These are phyloP conservation scores for Scomber colias DNA, from an alignment of 2,113 vertebrate genomes.

Conservation along the genomic window DNA sequence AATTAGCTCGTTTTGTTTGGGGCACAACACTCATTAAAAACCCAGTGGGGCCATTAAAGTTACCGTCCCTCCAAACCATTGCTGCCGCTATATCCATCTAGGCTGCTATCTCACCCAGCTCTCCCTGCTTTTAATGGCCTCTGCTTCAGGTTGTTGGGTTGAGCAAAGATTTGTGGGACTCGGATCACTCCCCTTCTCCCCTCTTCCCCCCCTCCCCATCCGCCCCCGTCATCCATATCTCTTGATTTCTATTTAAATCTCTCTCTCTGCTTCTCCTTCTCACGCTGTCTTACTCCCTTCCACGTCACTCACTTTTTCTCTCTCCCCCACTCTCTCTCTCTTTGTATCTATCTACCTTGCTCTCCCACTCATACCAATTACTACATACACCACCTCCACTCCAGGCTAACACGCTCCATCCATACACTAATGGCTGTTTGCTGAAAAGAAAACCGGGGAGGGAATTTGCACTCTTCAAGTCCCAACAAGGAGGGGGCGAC, in stretches of 20 bases:
- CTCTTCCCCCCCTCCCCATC: constrained; percentile 8
- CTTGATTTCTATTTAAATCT: constrained; percentile 56
- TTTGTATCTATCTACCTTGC: constrained; percentile 26
- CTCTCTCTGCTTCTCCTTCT: constrained; percentile 30
- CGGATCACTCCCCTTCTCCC: constrained; percentile 49
- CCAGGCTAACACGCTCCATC: constrained; percentile 58
- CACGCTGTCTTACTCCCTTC: constrained; percentile 16
- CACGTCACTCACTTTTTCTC: constrained; percentile 31
- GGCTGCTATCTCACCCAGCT: constrained; percentile 74
- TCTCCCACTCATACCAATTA: constrained; percentile 65
- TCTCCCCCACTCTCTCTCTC: constrained; percentile 10
- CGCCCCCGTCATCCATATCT: constrained; percentile 46
- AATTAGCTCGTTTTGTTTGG: constrained; percentile 90
- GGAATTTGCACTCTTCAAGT: constrained; percentile 61
- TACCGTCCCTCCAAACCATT: constrained; percentile 86
- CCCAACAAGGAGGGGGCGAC: constrained; percentile 33
- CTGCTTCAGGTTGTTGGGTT: constrained; percentile 85
- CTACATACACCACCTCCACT: constrained; percentile 63
- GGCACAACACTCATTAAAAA: constrained; percentile 89
- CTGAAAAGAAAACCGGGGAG: constrained; percentile 59
- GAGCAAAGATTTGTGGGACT: constrained; percentile 79
- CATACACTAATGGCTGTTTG: constrained; percentile 68
- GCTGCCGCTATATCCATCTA: constrained; percentile 84
- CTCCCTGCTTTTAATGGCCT: constrained; percentile 81
- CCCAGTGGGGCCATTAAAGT: constrained; percentile 88